phyloP scores from a whole-genome alignment of 2,113 vertebrate species.

The Clarias gariepinus region DNA sequence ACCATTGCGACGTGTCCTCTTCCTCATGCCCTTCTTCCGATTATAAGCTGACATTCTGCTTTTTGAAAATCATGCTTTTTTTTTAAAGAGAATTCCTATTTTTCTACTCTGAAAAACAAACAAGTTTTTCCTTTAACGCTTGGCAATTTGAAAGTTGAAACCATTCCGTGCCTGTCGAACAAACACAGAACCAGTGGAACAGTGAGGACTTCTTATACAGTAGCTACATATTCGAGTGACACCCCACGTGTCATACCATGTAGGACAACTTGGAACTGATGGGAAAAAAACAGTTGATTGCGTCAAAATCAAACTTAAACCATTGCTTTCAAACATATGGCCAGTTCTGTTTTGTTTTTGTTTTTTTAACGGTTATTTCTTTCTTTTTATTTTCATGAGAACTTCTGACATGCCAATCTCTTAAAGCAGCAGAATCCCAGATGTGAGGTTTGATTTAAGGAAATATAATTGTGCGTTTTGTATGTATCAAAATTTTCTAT shows the following conservation, averaged over 20 bases:
- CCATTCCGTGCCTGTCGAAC: constrained; percentile 71
- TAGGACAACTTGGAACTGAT: constrained; percentile 3
- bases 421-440: constrained; percentile 35
- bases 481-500: constrained; percentile 76
- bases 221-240: constrained; percentile 17
- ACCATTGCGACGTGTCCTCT: constrained; percentile 1
- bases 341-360: constrained; percentile 39
- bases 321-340: constrained; percentile 46
- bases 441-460: constrained; percentile 46
- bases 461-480: constrained; percentile 63
- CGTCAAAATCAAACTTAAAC: constrained; percentile 24
- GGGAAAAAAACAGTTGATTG: neutral
- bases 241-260: constrained; percentile 18
- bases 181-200: constrained; percentile 28
- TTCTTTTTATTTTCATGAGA: constrained; percentile 33
- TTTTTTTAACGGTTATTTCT: neutral
- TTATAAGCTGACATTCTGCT: constrained; percentile 61
- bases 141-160: constrained; percentile 65
- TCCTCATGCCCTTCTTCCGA: constrained; percentile 46
- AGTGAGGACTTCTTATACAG: neutral
- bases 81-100: constrained; percentile 71
- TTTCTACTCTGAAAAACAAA: constrained; percentile 64
- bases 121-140: constrained; percentile 64
- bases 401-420: constrained; percentile 35
- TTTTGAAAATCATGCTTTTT: constrained; percentile 47